A percentile compares a stretch with the other conserved stretches of the same genome.
Conservation (phyloP, 2,888 invertebrate genomes). For the Mystacides longicornis region DNA sequence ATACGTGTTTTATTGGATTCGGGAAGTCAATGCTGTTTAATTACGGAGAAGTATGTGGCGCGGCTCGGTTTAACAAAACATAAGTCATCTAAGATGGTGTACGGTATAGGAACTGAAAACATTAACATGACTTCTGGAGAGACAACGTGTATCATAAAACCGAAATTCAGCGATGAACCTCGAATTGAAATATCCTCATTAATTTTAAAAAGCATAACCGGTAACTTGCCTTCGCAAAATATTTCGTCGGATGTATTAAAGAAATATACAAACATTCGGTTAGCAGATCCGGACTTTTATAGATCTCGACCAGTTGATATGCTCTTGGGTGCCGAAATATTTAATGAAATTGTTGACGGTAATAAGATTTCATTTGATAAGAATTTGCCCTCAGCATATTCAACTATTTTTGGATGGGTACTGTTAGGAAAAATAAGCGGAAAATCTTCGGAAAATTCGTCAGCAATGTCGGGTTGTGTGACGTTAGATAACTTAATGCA, state of each 20-base stretch:
- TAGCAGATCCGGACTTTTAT: background rate
- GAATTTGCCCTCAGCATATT: background rate
- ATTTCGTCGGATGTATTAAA: background rate
- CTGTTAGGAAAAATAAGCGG: background rate
- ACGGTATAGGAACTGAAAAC: background rate
- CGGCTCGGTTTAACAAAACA: background rate
- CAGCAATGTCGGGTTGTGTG: background rate
- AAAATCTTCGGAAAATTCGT: background rate
- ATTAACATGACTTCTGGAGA: background rate
- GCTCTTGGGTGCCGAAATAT: background rate
- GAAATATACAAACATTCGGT: background rate
- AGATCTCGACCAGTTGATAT: background rate
- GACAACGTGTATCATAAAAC: background rate
- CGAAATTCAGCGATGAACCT: background rate
- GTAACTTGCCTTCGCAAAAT: background rate
- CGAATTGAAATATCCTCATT: background rate
- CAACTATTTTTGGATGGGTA: conserved; percentile 1
- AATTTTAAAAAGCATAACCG: background rate
- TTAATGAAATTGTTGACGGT: background rate
- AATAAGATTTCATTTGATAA: background rate
- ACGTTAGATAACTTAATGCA: background rate
- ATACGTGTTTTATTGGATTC: background rate
- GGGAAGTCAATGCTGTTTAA: background rate
- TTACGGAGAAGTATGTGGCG: background rate
- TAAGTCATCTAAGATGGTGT: background rate